phyloP scores from a whole-genome alignment of 2,113 vertebrate genomes.

The Prietella phreatophila region DNA sequence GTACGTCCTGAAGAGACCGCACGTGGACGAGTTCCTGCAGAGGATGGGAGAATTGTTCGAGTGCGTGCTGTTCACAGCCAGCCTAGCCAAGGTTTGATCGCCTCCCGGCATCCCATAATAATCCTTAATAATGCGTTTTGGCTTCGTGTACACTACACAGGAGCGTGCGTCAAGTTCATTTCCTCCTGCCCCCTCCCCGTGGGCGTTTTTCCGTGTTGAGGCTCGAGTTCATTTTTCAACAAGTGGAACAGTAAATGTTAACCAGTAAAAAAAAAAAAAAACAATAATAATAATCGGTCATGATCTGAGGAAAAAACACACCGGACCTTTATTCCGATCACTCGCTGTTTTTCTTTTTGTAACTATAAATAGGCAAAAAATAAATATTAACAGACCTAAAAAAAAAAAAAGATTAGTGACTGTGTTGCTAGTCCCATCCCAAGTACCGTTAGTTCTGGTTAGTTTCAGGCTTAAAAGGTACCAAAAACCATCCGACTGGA shows the following conservation, averaged over 20 bases:
- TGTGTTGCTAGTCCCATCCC: not conserved
- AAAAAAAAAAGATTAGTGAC: not conserved
- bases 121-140: not conserved
- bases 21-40: slow-evolving; percentile 95
- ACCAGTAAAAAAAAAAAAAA: not conserved
- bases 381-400: not conserved
- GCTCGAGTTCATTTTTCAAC: not conserved
- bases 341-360: not conserved
- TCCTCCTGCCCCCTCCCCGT: not conserved
- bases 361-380: not conserved
- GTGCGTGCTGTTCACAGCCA: slow-evolving; percentile 98
- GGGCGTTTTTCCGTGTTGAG: not conserved
- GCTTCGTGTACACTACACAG: not conserved
- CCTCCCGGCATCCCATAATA: slow-evolving; percentile 11
- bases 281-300: too few relatives aligned
- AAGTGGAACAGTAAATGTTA: slow-evolving; percentile 7
- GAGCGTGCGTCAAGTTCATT: not conserved
- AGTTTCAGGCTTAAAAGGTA: not conserved
- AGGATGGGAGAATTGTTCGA: slow-evolving; percentile 98
- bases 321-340: not conserved
- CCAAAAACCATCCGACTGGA: not conserved
- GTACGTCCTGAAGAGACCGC: slow-evolving; percentile 94
- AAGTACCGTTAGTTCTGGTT: not conserved
- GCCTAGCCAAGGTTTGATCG: slow-evolving; percentile 89
- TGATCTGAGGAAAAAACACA: too few relatives aligned